Evolutionary conservation across 2,113 vertebrate genomes (phyloP).

Genomic region (Poeciliopsis occidentalis): DNA sequence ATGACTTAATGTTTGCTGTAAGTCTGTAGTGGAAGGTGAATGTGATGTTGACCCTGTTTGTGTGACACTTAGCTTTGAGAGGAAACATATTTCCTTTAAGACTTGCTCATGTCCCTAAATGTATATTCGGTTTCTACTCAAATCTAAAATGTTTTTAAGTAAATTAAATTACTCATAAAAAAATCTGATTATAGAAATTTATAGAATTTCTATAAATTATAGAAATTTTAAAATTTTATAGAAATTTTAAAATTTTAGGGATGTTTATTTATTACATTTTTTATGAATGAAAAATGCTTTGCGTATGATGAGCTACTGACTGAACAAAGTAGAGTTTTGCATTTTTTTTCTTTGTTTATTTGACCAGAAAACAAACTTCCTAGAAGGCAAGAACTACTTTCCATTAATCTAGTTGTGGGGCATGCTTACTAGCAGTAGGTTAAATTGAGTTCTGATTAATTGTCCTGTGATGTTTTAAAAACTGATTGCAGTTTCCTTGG

Average conservation of each 20-base stretch:
- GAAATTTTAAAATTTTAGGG: too few species aligned
- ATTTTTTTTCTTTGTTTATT: too few species aligned
- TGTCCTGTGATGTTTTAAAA: background rate
- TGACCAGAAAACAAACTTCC: background rate
- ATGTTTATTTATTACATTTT: background rate
- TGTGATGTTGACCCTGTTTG: background rate
- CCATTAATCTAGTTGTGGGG: background rate
- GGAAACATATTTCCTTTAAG: background rate
- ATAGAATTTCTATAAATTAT: too few species aligned
- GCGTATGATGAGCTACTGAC: too few species aligned
- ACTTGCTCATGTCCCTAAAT: background rate
- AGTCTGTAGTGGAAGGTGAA: constrained; percentile 1
- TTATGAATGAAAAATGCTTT: too few species aligned
- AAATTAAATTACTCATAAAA: background rate
- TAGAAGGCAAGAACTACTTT: background rate
- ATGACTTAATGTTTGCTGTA: constrained; percentile 16
- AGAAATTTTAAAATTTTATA: too few species aligned
- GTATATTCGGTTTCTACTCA: background rate
- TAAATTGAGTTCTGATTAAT: background rate
- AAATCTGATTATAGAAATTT: too few species aligned
- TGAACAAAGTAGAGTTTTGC: too few species aligned
- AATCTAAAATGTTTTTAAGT: background rate
- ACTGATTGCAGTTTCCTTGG: background rate
- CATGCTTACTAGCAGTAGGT: background rate
- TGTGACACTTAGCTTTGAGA: background rate